Conservation (phyloP, 1,140 invertebrate genomes). For the Pachyrhynchus sulphureomaculatus region DNA sequence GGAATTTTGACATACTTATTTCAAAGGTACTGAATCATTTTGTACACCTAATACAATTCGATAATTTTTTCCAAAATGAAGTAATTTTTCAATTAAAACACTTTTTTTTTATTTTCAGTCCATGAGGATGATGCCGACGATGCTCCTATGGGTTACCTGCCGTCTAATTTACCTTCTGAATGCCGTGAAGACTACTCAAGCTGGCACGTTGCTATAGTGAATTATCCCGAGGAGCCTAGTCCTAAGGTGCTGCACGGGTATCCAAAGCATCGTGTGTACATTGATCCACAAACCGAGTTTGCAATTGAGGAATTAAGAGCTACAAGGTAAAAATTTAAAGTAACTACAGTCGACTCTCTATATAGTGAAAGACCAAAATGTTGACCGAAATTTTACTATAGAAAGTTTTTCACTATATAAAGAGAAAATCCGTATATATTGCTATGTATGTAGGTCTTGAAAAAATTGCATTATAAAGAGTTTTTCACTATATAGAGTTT, state of each 20-base stretch:
- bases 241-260: conserved; percentile 60
- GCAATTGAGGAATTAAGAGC: conserved; percentile 69
- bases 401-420: too few relatives aligned
- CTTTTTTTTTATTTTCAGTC: conserved; percentile 48
- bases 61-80: too few relatives aligned
- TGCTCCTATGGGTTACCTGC: conserved; percentile 45
- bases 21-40: too few relatives aligned
- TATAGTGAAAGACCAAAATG: too few relatives aligned
- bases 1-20: too few relatives aligned
- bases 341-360: not conserved
- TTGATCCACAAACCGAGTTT: conserved; percentile 59
- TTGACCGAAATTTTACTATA: too few relatives aligned
- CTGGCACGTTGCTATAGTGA: conserved; percentile 57
- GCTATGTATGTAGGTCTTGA: too few relatives aligned
- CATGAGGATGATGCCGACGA: conserved; percentile 59
- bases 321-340: conserved; percentile 38
- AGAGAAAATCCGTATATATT: too few relatives aligned
- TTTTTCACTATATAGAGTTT: too few relatives aligned
- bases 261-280: conserved; percentile 61
- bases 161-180: conserved; percentile 43
- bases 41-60: too few relatives aligned
- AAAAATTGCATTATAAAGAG: too few relatives aligned
- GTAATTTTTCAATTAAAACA: not conserved
- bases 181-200: conserved; percentile 57
- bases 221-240: conserved; percentile 59